Evolutionary conservation across 2,888 invertebrate genomes (phyloP).

Genomic region (Eupithecia inturbata): DNA sequence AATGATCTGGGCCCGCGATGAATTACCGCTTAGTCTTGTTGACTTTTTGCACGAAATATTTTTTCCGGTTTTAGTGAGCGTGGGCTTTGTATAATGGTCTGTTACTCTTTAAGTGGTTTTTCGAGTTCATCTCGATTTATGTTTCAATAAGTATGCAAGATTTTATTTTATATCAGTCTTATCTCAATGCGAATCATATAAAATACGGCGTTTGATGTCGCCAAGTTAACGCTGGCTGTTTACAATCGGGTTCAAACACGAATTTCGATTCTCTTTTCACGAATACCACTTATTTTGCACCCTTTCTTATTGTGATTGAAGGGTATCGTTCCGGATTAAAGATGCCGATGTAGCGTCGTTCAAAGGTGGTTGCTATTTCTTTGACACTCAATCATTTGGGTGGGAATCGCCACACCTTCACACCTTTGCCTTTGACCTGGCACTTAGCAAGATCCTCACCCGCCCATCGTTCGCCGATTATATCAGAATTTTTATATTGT

Average conservation of each 20-base stretch:
- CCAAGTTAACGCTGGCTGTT: conserved; percentile 48
- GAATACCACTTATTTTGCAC: conserved; percentile 28
- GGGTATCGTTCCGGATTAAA: conserved; percentile 44
- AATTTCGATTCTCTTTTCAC: conserved; percentile 27
- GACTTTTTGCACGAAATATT: conserved; percentile 73
- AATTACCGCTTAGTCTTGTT: conserved; percentile 77
- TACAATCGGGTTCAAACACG: conserved; percentile 26
- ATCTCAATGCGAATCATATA: conserved; percentile 62
- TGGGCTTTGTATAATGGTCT: conserved; percentile 72
- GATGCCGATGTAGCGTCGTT: conserved; percentile 40
- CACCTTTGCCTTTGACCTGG: conserved; percentile 51
- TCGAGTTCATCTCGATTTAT: conserved; percentile 76
- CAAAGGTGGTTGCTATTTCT: conserved; percentile 46
- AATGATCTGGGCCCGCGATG: conserved; percentile 77
- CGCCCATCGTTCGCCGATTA: conserved; percentile 48
- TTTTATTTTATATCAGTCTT: conserved; percentile 64
- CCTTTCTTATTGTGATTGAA: conserved; percentile 31
- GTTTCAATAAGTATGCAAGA: conserved; percentile 71
- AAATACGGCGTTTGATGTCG: conserved; percentile 53
- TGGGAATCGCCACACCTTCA: conserved; percentile 51
- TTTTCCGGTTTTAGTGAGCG: conserved; percentile 70
- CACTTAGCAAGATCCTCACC: conserved; percentile 48
- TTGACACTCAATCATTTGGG: conserved; percentile 53
- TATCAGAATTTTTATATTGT: conserved; percentile 44
- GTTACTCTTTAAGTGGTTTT: conserved; percentile 76